phyloP scores from a whole-genome alignment of 2,113 vertebrate species.

The Tichodroma muraria region DNA sequence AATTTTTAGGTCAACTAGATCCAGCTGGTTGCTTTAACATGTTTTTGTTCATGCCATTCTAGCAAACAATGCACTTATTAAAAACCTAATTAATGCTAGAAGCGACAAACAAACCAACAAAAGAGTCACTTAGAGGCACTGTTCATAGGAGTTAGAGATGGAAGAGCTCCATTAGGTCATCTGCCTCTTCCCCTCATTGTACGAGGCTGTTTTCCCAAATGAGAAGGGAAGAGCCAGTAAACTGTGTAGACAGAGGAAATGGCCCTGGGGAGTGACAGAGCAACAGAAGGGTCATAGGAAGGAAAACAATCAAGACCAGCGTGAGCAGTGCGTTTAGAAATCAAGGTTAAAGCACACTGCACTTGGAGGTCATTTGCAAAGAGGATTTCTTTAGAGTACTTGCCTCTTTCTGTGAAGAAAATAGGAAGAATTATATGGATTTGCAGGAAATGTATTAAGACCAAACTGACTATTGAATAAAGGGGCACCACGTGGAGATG shows the following conservation, averaged over 20 bases:
- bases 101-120: constrained; percentile 64
- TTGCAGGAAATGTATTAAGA: background rate
- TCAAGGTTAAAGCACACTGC: background rate
- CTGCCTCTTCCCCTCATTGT: constrained; percentile 5
- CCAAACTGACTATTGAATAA: background rate
- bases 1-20: constrained; percentile 27
- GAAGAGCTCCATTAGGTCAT: constrained; percentile 53
- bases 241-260: background rate
- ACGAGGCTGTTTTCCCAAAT: constrained; percentile 36
- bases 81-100: constrained; percentile 62
- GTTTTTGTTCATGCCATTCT: constrained; percentile 38
- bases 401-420: background rate
- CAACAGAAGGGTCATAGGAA: background rate
- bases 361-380: background rate
- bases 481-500: fast-evolving
- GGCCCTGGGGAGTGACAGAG: background rate
- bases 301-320: background rate
- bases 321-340: background rate
- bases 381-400: background rate
- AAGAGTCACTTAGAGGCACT: constrained; percentile 59
- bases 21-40: constrained; percentile 27
- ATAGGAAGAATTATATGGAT: background rate
- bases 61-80: constrained; percentile 65
- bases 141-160: constrained; percentile 30
- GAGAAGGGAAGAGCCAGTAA: background rate